Evolutionary conservation across 2,888 invertebrate species (phyloP), one percentile per base, ranked within the genome.

Genomic region (Archips crataeganus): DNA sequence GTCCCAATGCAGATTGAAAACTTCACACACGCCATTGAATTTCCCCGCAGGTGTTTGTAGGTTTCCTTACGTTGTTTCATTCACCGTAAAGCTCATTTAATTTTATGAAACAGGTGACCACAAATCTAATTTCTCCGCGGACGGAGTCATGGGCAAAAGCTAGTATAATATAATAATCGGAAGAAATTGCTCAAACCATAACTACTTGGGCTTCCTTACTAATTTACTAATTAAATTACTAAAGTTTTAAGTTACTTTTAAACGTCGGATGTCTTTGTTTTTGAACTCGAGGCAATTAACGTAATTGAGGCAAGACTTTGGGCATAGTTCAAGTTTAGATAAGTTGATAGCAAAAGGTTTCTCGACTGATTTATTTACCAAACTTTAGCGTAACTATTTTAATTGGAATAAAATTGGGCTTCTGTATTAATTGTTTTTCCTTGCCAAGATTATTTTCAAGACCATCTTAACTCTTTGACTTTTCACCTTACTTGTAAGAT

Each of bases 201-300:
- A 63, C 2, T 11, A 2, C 13, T 47, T 13, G 3, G 45, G 63
- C 45, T 32, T 45, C 5, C 45, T 63, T 34, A 39, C 6, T 13
- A 36, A 60, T 23, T 23, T 23, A 23, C 23, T 32, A 32, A 32
- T 47, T 32, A 32, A 63, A 63, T 63, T 49, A 13, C 13, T 34
- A 9, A 65, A 65, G 64, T 65, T 62, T 42, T 10, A 51, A 65
- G 64, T 36, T 36, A 51, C 64, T 65, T 65, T 51, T 36, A 63
- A 47, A 2, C 8, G 32, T 47, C 47, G 13, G 47, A 47, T 65
- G 15, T 36, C 51, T 51, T 65, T 65, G 65, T 65, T 49, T 49
- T 65, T 49, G 49, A 65, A 9, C 51, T 51, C 15, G 36, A 51
- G 32, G 15, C 34, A 65, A 51, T 65, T 65, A 36, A 65, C 15